Evolutionary conservation across 2,888 invertebrate species (phyloP).

Genomic region (Zeuzera pyrina): DNA sequence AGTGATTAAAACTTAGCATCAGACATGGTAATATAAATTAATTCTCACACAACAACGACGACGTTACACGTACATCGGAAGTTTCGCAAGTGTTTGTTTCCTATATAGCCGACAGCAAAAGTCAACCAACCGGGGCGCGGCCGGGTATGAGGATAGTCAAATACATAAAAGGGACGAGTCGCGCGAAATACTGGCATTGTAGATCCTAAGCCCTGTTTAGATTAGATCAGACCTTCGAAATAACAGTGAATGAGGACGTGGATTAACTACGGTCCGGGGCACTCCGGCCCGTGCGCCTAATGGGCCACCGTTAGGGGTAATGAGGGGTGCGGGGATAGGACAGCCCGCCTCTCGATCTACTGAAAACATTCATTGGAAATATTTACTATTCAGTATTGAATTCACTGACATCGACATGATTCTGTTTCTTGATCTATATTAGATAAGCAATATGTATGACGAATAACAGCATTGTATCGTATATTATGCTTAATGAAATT

Average conservation of each 20-base stretch:
- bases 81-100: slow-evolving; percentile 62
- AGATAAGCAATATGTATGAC: too few species aligned
- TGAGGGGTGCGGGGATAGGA: slow-evolving; percentile 54
- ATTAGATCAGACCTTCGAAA: slow-evolving; percentile 73
- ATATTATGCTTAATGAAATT: too few species aligned
- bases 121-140: slow-evolving; percentile 39
- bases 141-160: slow-evolving; percentile 56
- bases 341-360: slow-evolving; percentile 30
- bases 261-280: slow-evolving; percentile 72
- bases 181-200: slow-evolving; percentile 67
- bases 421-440: too few species aligned
- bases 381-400: slow-evolving; percentile 27
- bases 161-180: slow-evolving; percentile 69
- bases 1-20: too few species aligned
- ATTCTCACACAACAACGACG: slow-evolving; percentile 45
- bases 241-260: slow-evolving; percentile 74
- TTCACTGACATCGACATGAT: slow-evolving; percentile 9
- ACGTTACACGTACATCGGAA: slow-evolving; percentile 48
- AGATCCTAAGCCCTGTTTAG: slow-evolving; percentile 71
- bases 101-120: slow-evolving; percentile 58
- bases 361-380: slow-evolving; percentile 30
- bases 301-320: slow-evolving; percentile 67
- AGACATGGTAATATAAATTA: too few species aligned
- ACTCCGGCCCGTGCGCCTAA: slow-evolving; percentile 69
- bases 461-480: too few species aligned